Base-by-base conservation (phyloP, 2,888 invertebrate genomes). In the Eristalinus aeneus region DNA sequence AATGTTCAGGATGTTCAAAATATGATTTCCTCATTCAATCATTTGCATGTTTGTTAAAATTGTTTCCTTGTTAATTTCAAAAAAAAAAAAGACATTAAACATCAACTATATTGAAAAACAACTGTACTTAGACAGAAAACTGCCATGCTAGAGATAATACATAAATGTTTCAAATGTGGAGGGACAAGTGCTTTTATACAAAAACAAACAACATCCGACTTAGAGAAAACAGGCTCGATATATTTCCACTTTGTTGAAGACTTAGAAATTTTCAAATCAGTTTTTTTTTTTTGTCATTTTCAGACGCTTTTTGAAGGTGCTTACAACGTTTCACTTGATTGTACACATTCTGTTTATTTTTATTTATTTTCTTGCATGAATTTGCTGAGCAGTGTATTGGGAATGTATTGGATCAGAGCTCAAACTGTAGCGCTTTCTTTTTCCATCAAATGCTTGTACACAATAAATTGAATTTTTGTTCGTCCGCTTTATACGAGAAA, bases 181-280 rank as follows among this genome's bases (percentile, higher is more conserved):
- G 84, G 84, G 84, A 84, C 64, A 69, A 78, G 73, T 84, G 78
- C 83, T 78, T 82, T 68, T 73, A 68, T 76, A 76, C 22, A 27
- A 23, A 23, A 46, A 2, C 27, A 27, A 27, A 27, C 27, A 53
- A 5, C 20, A 69, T 22, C 46, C 64, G 34, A 53, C 53, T 76
- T 68, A 54, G 34, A 10, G n/a, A 6, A 53, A 9, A 56, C 23
- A 58, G 0, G 58, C 61, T 61, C 61, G 16, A 23, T 11, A 12
- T 23, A 56, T 56, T 23, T 56, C 22, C 56, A 56, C 3, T 56
- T 46, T 46, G 16, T 16, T 46, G 16, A 46, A 16, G 16, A 16
- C 46, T 46, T 16, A 20, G 16, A n/a, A 46, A 46, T 46, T 46
- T 16, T 46, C 16, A 16, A 46, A 46, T 46, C 46, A 46, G 16